phyloP scores from a whole-genome alignment of 2,797 vertebrate genomes.

The Odontamblyopus rebecca region DNA sequence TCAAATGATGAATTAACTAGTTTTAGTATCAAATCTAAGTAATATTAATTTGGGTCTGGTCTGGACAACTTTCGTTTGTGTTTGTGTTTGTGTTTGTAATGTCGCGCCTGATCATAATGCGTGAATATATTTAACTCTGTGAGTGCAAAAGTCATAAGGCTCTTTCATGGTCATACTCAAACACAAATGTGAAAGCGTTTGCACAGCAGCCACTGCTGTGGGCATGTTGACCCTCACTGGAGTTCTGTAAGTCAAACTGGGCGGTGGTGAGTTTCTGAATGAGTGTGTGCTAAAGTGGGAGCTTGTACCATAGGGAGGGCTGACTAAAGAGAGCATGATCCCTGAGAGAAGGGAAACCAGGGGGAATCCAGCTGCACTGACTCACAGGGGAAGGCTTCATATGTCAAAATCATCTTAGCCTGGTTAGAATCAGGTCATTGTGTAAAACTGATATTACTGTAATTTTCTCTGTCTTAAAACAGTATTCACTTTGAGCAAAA shows the following conservation, averaged over 20 bases:
- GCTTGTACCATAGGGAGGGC: slow-evolving; percentile 5
- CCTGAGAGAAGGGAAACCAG: slow-evolving; percentile 8
- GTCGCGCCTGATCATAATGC: background rate
- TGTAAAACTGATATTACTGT: background rate
- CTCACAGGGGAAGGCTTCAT: slow-evolving; percentile 30
- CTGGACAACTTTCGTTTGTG: background rate
- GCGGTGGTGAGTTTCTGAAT: slow-evolving; percentile 6
- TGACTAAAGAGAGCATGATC: slow-evolving; percentile 10
- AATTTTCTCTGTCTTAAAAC: background rate
- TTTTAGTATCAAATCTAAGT: too few species aligned
- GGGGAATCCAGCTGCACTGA: slow-evolving; percentile 47
- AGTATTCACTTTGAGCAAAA: background rate
- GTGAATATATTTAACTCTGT: background rate
- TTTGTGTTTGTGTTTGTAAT: background rate
- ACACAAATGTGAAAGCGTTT: background rate
- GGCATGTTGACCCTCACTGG: background rate
- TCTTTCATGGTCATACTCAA: background rate
- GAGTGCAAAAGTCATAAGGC: background rate
- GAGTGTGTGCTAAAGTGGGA: background rate
- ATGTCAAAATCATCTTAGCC: slow-evolving; percentile 43
- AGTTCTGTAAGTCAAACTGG: background rate
- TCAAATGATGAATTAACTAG: too few species aligned
- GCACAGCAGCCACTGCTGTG: background rate
- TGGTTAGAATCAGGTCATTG: slow-evolving; percentile 3
- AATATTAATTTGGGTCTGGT: background rate